These are phyloP conservation scores for Coregonus clupeaformis DNA, from an alignment of 2,113 vertebrate genomes.

Conservation along the genomic window DNA sequence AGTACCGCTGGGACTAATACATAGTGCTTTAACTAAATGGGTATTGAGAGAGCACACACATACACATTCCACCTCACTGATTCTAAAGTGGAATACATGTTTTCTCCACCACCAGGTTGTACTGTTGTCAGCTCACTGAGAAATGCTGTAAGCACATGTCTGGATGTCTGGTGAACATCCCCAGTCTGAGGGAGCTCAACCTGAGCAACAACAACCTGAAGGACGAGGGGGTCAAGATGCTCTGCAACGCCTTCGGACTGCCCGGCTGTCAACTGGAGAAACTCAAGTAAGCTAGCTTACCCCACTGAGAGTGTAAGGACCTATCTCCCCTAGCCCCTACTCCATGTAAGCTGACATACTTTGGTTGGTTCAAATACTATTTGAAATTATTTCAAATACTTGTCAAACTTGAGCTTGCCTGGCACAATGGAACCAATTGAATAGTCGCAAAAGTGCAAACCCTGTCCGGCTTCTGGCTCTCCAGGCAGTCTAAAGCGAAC, in stretches of 20 bases:
- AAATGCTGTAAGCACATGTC: constrained; percentile 39
- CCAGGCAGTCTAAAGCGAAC: too few species aligned
- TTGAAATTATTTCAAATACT: too few species aligned
- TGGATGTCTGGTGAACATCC: not conserved
- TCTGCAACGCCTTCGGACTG: constrained; percentile 31
- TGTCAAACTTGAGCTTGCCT: too few species aligned
- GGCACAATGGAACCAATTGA: too few species aligned
- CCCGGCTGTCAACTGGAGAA: constrained; percentile 38
- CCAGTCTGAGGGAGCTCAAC: constrained; percentile 44
- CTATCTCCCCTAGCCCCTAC: too few species aligned
- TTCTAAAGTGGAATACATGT: not conserved
- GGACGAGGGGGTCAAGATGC: constrained; percentile 20
- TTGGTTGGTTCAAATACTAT: too few species aligned
- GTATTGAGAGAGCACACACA: not conserved
- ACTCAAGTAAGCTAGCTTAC: constrained; percentile 40
- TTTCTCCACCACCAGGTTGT: constrained; percentile 44
- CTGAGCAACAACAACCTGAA: constrained; percentile 47
- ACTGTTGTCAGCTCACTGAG: constrained; percentile 34
- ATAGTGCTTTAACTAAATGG: too few species aligned
- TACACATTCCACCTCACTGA: not conserved
- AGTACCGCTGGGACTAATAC: constrained; percentile 3
- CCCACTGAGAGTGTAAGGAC: too few species aligned
- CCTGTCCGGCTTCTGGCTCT: too few species aligned
- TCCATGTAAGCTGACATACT: too few species aligned
- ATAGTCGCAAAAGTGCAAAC: too few species aligned